Evolutionary conservation across 2,113 vertebrate genomes (phyloP).

Genomic region (Connochaetes taurinus): DNA sequence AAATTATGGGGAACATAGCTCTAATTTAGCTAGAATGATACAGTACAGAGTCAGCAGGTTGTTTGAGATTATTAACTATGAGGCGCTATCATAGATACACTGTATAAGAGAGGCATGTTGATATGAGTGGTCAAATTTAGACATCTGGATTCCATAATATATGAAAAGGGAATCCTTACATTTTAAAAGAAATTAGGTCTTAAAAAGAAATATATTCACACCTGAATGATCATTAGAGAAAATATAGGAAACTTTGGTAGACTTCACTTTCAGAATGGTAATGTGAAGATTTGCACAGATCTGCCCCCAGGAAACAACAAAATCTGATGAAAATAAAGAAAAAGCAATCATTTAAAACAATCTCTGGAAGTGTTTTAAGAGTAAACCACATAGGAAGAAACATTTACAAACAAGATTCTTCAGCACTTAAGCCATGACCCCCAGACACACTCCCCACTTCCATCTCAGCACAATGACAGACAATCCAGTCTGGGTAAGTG

Average conservation of each 20-base stretch:
- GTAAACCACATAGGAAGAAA: background rate
- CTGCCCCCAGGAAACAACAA: fast-evolving
- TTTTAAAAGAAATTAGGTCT: background rate
- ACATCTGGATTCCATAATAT: background rate
- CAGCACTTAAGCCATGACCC: background rate
- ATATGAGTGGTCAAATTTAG: background rate
- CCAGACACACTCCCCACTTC: background rate
- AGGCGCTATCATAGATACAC: background rate
- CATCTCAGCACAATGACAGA: background rate
- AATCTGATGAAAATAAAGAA: background rate
- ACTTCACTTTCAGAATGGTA: background rate
- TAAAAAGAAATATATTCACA: background rate
- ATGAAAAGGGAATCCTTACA: background rate
- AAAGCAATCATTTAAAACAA: background rate
- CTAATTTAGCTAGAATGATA: background rate
- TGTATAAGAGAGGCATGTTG: background rate
- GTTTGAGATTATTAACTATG: background rate
- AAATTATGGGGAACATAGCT: background rate
- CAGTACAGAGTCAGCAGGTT: background rate
- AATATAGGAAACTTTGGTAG: background rate
- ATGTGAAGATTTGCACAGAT: background rate
- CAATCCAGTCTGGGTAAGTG: background rate
- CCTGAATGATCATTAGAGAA: background rate
- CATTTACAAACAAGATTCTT: background rate
- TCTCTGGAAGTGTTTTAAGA: background rate